Evolutionary conservation across 53 echinoderm and acorn worm genomes (phyloP).

Genomic region (Henricia sp.): DNA sequence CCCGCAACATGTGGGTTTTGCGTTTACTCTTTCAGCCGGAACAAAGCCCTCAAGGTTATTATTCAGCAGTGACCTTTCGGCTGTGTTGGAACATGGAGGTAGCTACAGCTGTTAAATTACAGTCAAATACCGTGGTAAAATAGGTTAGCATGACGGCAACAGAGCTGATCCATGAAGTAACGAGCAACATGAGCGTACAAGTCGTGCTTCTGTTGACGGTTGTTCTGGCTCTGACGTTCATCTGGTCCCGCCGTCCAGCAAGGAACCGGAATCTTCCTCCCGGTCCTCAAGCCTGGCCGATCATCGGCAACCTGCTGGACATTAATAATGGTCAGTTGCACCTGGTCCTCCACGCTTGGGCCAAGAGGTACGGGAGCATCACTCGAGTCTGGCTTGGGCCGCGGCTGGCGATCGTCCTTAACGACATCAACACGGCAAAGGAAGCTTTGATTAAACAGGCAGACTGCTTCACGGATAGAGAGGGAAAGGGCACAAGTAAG

Average conservation of each 20-base stretch:
- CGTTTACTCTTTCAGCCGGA: too few relatives aligned
- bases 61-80: too few relatives aligned
- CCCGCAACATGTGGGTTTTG: too few relatives aligned
- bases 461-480: slow-evolving; percentile 47
- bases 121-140: too few relatives aligned
- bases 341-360: neutral
- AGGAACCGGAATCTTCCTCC: slow-evolving; percentile 5
- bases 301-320: neutral
- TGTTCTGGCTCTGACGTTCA: neutral
- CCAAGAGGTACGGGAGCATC: slow-evolving; percentile 13
- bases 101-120: too few relatives aligned
- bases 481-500: neutral
- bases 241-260: neutral
- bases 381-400: neutral
- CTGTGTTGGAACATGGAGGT: too few relatives aligned
- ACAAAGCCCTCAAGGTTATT: too few relatives aligned
- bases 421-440: slow-evolving; percentile 16
- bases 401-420: slow-evolving; percentile 27
- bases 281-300: slow-evolving; percentile 10
- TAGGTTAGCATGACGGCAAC: neutral
- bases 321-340: neutral
- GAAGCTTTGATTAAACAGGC: slow-evolving; percentile 57
- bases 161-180: neutral
- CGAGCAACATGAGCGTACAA: slow-evolving; percentile 2
- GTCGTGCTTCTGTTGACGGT: neutral